A percentile compares a stretch with the other conserved stretches of the same genome.
Evolutionary conservation across 2,113 vertebrate species (phyloP).

Genomic region (Solea solea): DNA sequence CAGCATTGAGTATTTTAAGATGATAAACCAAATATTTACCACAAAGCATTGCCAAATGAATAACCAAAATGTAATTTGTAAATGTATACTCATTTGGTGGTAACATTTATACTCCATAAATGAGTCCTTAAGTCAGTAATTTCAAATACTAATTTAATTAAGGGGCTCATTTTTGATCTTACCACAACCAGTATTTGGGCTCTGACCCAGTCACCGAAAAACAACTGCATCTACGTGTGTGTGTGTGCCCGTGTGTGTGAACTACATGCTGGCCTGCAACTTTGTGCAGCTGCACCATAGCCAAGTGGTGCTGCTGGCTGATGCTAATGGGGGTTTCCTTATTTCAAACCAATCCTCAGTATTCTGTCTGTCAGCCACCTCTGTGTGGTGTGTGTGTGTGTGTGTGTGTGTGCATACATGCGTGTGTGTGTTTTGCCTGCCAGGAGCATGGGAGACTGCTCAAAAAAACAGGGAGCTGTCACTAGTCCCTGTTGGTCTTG

Average conservation of each 20-base stretch:
- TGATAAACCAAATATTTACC: too few species aligned
- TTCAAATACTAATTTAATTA: conserved; percentile 53
- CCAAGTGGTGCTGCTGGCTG: conserved; percentile 48
- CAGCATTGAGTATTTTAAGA: too few species aligned
- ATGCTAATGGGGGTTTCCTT: conserved; percentile 65
- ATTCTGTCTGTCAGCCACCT: conserved; percentile 50
- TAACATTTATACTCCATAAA: too few species aligned
- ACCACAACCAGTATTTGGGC: conserved; percentile 41
- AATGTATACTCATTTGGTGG: too few species aligned
- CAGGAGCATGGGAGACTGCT: conserved; percentile 63
- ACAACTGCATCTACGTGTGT: conserved; percentile 18
- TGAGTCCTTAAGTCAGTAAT: conserved; percentile 37
- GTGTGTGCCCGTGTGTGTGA: conserved; percentile 17
- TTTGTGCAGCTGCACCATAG: conserved; percentile 63
- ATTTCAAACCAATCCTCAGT: conserved; percentile 57
- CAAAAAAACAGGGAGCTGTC: conserved; percentile 68
- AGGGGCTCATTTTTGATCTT: conserved; percentile 48
- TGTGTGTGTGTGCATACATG: conserved; percentile 36
- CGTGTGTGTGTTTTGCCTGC: conserved; percentile 41
- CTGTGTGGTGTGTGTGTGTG: conserved; percentile 32
- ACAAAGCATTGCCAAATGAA: too few species aligned
- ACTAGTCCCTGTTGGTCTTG: conserved; percentile 72
- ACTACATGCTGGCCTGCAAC: conserved; percentile 52
- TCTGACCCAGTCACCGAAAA: conserved; percentile 39
- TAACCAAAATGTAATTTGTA: too few species aligned